Evolutionary conservation across 2,113 vertebrate species (phyloP).

Genomic region (Leucopsar rothschildi): DNA sequence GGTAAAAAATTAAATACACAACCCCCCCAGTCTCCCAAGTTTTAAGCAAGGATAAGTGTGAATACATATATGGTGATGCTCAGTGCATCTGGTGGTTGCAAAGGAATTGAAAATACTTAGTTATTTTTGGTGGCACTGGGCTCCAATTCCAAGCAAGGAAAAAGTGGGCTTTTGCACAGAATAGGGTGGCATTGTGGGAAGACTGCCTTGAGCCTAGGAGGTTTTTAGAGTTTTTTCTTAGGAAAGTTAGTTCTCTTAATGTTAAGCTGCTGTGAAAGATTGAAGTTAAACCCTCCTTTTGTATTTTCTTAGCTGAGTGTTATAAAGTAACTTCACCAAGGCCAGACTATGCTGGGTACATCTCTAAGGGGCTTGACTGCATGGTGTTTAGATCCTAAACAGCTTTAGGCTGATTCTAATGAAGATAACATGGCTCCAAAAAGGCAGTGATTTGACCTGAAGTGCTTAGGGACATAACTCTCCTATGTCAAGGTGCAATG

Average conservation of each 20-base stretch:
- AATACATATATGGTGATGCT: not conserved
- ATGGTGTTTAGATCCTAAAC: not conserved
- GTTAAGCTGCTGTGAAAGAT: not conserved
- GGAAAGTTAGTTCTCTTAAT: not conserved
- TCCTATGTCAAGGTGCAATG: not conserved
- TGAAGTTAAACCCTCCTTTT: not conserved
- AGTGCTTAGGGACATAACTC: not conserved
- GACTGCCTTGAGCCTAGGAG: not conserved
- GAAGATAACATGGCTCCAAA: not conserved
- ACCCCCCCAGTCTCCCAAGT: rapidly evolving
- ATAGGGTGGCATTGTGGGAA: no score
- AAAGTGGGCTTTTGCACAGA: not conserved
- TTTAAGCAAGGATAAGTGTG: not conserved
- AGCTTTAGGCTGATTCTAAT: not conserved
- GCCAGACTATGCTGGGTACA: not conserved
- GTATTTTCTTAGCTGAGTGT: not conserved
- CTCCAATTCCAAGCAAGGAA: not conserved
- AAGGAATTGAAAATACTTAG: not conserved
- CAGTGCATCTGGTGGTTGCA: not conserved
- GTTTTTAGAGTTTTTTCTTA: not conserved
- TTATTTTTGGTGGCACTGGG: not conserved
- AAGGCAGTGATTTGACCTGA: not conserved
- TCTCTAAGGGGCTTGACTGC: not conserved
- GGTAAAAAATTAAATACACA: not conserved
- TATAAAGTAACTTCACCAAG: not conserved